Conservation (phyloP, 2,113 vertebrate species). For the Amia ocellicauda region DNA sequence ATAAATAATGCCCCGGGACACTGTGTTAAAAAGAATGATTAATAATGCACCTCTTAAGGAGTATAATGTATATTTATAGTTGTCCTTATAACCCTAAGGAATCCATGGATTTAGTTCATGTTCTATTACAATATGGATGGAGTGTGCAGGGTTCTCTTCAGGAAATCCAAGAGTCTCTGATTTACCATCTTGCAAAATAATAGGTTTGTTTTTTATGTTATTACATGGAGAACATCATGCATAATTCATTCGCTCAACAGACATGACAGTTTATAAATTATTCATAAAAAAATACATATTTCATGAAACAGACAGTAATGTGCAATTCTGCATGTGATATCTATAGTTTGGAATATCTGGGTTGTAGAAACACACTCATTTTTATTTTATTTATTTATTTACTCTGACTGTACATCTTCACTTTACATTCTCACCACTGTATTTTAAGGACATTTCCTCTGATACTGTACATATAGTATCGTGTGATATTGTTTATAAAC, state of each 20-base stretch:
- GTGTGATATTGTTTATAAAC: no score
- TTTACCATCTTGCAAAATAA: conserved; percentile 17
- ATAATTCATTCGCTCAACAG: conserved; percentile 23
- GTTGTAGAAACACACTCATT: not conserved
- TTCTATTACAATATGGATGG: not conserved
- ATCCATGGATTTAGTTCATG: not conserved
- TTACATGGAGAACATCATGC: conserved; percentile 20
- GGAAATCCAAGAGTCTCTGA: conserved; percentile 9
- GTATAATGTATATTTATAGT: not conserved
- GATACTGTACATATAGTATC: no score
- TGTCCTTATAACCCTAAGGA: not conserved
- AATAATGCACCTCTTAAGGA: not conserved
- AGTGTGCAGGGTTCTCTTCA: not conserved
- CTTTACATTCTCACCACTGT: no score
- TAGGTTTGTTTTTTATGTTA: conserved; percentile 18
- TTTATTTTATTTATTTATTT: no score
- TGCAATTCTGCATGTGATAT: not conserved
- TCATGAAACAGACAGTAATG: conserved; percentile 21
- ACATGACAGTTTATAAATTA: conserved; percentile 23
- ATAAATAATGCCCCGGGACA: not conserved
- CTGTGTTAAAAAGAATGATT: not conserved
- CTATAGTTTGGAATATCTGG: not conserved
- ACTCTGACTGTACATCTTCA: no score
- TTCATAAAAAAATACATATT: conserved; percentile 28
- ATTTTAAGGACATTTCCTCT: no score